Conservation (phyloP, 2,113 vertebrate species). For the Ceyx melanurus region DNA sequence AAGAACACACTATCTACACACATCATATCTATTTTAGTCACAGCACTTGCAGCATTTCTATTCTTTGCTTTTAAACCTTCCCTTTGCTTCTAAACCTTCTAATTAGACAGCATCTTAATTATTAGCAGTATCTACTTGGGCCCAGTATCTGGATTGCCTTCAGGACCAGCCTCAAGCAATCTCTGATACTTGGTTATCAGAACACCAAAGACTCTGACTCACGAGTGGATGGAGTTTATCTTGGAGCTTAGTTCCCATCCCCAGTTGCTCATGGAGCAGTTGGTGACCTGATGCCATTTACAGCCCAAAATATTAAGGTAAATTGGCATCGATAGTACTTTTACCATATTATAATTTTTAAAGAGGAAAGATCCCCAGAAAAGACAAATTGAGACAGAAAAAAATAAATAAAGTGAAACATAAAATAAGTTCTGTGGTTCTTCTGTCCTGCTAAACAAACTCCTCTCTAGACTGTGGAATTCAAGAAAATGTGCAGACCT, state of each 20-base stretch:
- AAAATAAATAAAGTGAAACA: fast-evolving
- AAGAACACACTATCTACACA: background rate
- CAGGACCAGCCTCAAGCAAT: background rate
- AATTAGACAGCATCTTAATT: background rate
- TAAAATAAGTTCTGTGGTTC: fast-evolving
- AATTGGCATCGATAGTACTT: background rate
- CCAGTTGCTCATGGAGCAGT: background rate
- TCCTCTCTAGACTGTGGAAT: background rate
- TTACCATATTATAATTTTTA: background rate
- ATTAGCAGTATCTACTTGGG: background rate
- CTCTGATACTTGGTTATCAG: background rate
- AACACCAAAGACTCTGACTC: background rate
- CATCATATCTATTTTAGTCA: background rate
- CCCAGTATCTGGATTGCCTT: background rate
- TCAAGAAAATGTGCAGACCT: background rate
- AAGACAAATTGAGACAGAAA: background rate
- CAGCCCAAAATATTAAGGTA: background rate
- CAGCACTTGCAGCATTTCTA: background rate
- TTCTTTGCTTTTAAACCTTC: background rate
- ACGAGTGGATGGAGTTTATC: background rate
- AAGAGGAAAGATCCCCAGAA: background rate
- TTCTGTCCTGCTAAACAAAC: background rate
- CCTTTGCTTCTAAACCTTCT: background rate
- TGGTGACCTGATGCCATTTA: background rate
- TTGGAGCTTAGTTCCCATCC: background rate